phyloP scores from a whole-genome alignment of 2,113 vertebrate genomes.

The Lates calcarifer region DNA sequence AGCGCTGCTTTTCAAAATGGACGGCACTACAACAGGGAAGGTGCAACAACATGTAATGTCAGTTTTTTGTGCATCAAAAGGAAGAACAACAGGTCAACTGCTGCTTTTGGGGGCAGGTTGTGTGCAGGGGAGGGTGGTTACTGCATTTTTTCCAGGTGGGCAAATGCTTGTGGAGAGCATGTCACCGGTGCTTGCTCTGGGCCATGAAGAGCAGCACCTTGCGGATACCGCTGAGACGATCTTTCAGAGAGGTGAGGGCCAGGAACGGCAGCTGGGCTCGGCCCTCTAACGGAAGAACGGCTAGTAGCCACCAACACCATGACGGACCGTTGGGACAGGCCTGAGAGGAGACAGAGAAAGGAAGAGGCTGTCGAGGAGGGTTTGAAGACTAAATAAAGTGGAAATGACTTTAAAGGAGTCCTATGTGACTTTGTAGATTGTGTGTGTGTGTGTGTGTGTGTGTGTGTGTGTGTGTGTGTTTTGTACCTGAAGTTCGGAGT shows the following conservation, averaged over 20 bases:
- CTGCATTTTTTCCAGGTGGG: not conserved
- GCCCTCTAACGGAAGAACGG: constrained; percentile 90
- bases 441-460: not conserved
- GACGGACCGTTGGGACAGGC: constrained; percentile 89
- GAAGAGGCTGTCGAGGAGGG: not conserved
- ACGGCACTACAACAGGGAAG: not conserved
- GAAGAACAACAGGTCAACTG: constrained; percentile 51
- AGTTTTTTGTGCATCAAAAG: constrained; percentile 55
- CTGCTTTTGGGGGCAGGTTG: constrained; percentile 26
- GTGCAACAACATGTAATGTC: not conserved
- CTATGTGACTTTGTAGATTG: not conserved
- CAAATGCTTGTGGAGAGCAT: not conserved
- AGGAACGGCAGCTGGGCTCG: constrained; percentile 92
- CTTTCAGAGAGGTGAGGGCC: constrained; percentile 90
- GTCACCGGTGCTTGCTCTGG: constrained; percentile 87
- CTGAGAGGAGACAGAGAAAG: constrained; percentile 70
- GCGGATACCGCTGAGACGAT: constrained; percentile 89
- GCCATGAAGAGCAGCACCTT: constrained; percentile 91
- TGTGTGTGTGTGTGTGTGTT: not conserved
- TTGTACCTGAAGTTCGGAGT: constrained; percentile 89
- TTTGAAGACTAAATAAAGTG: not conserved
- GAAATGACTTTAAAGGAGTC: not conserved
- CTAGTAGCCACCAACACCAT: constrained; percentile 95
- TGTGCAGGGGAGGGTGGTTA: not conserved
- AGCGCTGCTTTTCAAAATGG: not conserved